These are phyloP conservation scores for Dermatophagoides farinae DNA, from an alignment of 1,140 invertebrate species.

Conservation along the genomic window DNA sequence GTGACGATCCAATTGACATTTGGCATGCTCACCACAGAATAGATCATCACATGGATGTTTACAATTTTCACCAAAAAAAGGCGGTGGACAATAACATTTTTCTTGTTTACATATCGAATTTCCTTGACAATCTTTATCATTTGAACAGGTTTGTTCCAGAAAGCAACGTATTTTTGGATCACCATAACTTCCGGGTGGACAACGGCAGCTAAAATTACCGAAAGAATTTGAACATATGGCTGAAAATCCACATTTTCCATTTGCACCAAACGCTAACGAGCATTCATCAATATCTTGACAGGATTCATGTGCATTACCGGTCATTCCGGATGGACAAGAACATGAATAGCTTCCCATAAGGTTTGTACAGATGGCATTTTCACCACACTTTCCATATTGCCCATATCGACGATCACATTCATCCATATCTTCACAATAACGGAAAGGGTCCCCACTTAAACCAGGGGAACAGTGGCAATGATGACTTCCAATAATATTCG, in stretches of 20 bases:
- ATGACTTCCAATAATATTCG: constrained; percentile 46
- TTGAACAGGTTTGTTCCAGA: constrained; percentile 31
- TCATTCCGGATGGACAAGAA: constrained; percentile 20
- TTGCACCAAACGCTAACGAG: constrained; percentile 24
- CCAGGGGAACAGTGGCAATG: constrained; percentile 45
- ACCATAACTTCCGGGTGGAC: constrained; percentile 52
- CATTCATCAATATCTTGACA: constrained; percentile 60
- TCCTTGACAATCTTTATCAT: constrained; percentile 57
- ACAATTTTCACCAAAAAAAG: constrained; percentile 71
- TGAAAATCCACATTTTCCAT: constrained; percentile 46
- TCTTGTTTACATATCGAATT: constrained; percentile 60
- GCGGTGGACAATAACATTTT: constrained; percentile 64
- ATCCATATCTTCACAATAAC: constrained; percentile 45
- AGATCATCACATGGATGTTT: constrained; percentile 73
- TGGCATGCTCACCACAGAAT: constrained; percentile 61
- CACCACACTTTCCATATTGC: constrained; percentile 54
- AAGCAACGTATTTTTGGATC: constrained; percentile 52
- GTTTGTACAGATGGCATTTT: constrained; percentile 63
- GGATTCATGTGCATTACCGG: constrained; percentile 20
- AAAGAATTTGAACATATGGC: constrained; percentile 54
- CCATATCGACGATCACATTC: constrained; percentile 64
- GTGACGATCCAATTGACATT: constrained; percentile 57
- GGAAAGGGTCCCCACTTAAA: constrained; percentile 45
- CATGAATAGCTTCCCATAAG: constrained; percentile 45
- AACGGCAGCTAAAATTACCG: constrained; percentile 53